A percentile compares a stretch with the other conserved stretches of the same genome.
Conservation (phyloP, 1,140 invertebrate species). For the Himalopsyche phryganea region DNA sequence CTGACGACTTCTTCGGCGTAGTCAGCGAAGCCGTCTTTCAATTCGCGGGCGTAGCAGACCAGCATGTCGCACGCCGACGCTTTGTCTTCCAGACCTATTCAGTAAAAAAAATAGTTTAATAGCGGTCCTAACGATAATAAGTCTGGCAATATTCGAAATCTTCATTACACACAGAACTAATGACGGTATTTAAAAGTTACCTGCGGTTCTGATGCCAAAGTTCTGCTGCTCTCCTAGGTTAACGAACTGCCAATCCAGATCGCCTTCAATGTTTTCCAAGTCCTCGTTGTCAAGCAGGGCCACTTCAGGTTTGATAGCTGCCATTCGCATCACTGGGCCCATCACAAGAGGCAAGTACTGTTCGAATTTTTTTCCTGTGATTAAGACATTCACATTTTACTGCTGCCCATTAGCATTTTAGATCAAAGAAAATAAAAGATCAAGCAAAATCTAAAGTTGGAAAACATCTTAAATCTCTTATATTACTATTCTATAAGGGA, state of each 20-base stretch:
- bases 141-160: too few relatives aligned
- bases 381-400: too few relatives aligned
- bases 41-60: slow-evolving; percentile 95
- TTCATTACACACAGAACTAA: too few relatives aligned
- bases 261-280: slow-evolving; percentile 80
- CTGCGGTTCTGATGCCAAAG: slow-evolving; percentile 86
- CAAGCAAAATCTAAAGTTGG: too few relatives aligned
- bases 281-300: slow-evolving; percentile 93
- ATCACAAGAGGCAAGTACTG: slow-evolving; percentile 97
- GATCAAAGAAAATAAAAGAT: too few relatives aligned
- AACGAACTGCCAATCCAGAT: slow-evolving; percentile 97
- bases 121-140: neutral
- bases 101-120: slow-evolving; percentile 13
- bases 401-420: too few relatives aligned
- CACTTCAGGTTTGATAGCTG: slow-evolving; percentile 95
- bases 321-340: slow-evolving; percentile 92
- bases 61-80: slow-evolving; percentile 99
- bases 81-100: slow-evolving; percentile 91
- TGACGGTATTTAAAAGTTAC: slow-evolving; percentile 44
- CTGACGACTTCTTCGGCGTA: slow-evolving; percentile 94
- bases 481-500: too few relatives aligned
- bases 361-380: slow-evolving; percentile 82
- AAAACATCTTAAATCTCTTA: too few relatives aligned
- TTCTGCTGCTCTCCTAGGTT: slow-evolving; percentile 94
- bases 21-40: slow-evolving; percentile 93